Percentiles rank a stretch among this genome's conserved stretches.
Conservation (phyloP, 2,888 invertebrate species). For the Gymnocheta viridis region DNA sequence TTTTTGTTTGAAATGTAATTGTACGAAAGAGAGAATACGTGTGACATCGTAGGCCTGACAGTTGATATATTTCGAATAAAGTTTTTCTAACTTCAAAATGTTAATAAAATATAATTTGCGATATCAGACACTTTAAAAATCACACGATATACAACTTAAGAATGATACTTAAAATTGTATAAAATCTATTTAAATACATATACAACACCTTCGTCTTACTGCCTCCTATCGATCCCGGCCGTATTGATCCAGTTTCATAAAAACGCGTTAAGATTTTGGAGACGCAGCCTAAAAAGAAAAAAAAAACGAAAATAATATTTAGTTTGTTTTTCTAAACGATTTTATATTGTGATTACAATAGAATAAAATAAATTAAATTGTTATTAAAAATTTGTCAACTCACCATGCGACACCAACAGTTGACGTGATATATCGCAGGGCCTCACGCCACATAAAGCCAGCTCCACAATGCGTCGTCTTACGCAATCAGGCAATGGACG, state of each 20-base stretch:
- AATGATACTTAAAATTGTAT: not conserved
- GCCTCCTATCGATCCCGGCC: constrained; percentile 97
- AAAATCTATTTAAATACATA: not conserved
- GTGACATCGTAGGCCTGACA: no score
- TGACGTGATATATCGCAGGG: constrained; percentile 98
- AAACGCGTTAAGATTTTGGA: constrained; percentile 98
- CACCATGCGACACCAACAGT: constrained; percentile 94
- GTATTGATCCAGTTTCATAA: constrained; percentile 97
- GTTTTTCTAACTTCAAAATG: no score
- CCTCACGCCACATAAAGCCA: constrained; percentile 95
- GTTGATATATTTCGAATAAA: no score
- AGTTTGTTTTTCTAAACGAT: not conserved
- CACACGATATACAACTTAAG: not conserved
- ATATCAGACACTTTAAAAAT: not conserved
- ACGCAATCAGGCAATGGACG: constrained; percentile 98
- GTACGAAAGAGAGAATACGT: no score
- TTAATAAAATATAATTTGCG: no score
- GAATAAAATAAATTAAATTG: not conserved
- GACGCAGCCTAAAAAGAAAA: constrained; percentile 87
- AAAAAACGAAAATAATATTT: not conserved
- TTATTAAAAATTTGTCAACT: constrained; percentile 69
- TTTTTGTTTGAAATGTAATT: no score
- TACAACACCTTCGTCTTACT: constrained; percentile 93
- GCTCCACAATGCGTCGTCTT: constrained; percentile 94
- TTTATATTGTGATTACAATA: not conserved